Conservation (phyloP, 1,140 invertebrate species). For the Lepidurus couesii region DNA sequence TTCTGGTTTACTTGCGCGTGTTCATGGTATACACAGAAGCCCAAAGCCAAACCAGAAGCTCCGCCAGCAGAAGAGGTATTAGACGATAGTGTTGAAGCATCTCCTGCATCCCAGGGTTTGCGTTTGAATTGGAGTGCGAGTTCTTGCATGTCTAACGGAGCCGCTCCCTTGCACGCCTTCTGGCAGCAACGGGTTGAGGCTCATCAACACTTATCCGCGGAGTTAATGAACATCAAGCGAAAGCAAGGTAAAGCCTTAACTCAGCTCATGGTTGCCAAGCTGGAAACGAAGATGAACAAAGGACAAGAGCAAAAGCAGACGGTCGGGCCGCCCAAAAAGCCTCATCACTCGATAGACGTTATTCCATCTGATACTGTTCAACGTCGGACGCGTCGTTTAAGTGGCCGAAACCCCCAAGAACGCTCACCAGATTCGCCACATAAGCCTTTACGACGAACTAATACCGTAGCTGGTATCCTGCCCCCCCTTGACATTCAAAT, state of each 20-base stretch:
- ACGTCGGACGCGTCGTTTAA: neutral
- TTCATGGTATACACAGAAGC: neutral
- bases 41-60: neutral
- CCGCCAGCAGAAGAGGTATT: neutral
- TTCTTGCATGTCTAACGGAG: neutral
- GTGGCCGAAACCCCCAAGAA: neutral
- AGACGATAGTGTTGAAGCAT: neutral
- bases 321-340: neutral
- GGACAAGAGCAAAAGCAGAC: conserved; percentile 6
- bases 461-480: neutral
- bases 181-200: conserved; percentile 3
- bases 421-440: neutral
- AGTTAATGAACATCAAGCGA: neutral
- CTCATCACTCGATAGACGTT: neutral
- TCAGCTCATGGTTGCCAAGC: conserved; percentile 19
- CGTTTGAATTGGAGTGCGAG: neutral
- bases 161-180: neutral
- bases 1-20: neutral
- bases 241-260: conserved; percentile 18
- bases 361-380: neutral
- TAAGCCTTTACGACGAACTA: conserved; percentile 3
- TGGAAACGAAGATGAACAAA: conserved; percentile 19
- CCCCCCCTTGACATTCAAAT: neutral
- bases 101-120: neutral
- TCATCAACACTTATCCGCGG: neutral